These are phyloP conservation scores for Metopia argyrocephala DNA, from an alignment of 2,888 invertebrate species.

Conservation along the genomic window DNA sequence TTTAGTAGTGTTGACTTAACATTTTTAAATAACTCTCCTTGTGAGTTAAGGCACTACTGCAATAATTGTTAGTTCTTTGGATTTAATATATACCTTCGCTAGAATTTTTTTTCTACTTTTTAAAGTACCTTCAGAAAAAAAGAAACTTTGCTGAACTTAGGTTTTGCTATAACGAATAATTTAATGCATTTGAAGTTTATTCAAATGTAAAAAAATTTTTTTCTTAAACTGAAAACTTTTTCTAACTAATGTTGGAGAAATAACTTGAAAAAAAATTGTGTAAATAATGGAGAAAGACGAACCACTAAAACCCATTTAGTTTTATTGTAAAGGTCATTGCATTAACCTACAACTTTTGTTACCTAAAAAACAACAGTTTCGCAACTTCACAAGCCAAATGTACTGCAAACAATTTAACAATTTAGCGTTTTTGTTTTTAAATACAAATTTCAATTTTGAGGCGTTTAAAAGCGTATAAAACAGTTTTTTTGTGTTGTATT, in stretches of 20 bases:
- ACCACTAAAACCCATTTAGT: slow-evolving; percentile 13
- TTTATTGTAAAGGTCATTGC: slow-evolving; percentile 43
- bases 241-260: not conserved
- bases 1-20: too few relatives aligned
- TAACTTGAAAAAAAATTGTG: not conserved
- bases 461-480: too few relatives aligned
- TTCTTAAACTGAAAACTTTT: not conserved
- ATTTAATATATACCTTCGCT: too few relatives aligned
- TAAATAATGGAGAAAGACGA: not conserved
- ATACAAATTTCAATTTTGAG: too few relatives aligned
- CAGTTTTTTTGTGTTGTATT: too few relatives aligned
- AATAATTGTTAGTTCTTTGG: too few relatives aligned
- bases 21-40: too few relatives aligned
- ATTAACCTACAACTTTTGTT: slow-evolving; percentile 36
- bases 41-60: too few relatives aligned
- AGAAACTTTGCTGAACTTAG: not conserved
- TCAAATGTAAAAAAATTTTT: slow-evolving; percentile 37
- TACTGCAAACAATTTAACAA: not conserved
- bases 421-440: not conserved
- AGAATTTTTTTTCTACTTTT: not conserved
- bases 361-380: not conserved
- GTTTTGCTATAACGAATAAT: not conserved
- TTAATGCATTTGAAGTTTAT: slow-evolving; percentile 1
- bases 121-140: not conserved
- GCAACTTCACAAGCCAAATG: not conserved